A percentile compares a stretch with the other conserved stretches of the same genome.
phyloP scores from a whole-genome alignment of 2,888 invertebrate genomes.

The Axea sp. region DNA sequence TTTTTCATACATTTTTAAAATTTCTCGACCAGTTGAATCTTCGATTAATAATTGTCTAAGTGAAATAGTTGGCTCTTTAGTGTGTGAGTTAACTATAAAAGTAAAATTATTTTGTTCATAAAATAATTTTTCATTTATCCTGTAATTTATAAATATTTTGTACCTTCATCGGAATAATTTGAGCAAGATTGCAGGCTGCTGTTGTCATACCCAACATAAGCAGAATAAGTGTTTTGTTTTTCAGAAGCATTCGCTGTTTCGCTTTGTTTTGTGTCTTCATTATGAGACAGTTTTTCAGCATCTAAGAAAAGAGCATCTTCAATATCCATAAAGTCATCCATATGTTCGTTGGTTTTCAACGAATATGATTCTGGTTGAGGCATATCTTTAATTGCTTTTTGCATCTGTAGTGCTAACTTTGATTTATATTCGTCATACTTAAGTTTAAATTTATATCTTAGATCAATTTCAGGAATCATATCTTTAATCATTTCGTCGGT shows the following conservation, averaged over 20 bases:
- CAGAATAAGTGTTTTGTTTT: slow-evolving; percentile 21
- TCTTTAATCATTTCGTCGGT: slow-evolving; percentile 55
- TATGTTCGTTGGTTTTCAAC: slow-evolving; percentile 26
- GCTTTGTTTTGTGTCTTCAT: slow-evolving; percentile 24
- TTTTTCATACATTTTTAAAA: slow-evolving; percentile 60
- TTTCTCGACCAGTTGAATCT: slow-evolving; percentile 59
- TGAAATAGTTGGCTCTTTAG: slow-evolving; percentile 33
- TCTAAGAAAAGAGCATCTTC: slow-evolving; percentile 52
- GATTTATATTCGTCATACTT: slow-evolving; percentile 57
- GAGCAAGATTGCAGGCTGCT: slow-evolving; percentile 52
- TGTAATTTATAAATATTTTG: background rate
- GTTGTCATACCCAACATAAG: slow-evolving; percentile 21
- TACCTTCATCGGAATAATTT: slow-evolving; percentile 54
- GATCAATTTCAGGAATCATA: slow-evolving; percentile 48
- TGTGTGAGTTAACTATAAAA: slow-evolving; percentile 22
- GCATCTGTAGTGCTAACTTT: slow-evolving; percentile 21
- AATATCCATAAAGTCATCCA: slow-evolving; percentile 55
- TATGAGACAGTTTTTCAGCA: slow-evolving; percentile 31
- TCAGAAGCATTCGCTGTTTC: slow-evolving; percentile 15
- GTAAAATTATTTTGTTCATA: slow-evolving; percentile 3
- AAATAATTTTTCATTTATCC: background rate
- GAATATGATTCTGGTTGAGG: slow-evolving; percentile 13
- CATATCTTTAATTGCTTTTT: slow-evolving; percentile 15
- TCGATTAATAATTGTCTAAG: slow-evolving; percentile 43
- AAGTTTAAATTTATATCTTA: slow-evolving; percentile 46